Base-by-base conservation (phyloP, 2,797 vertebrate species). In the Crenichthys baileyi region DNA sequence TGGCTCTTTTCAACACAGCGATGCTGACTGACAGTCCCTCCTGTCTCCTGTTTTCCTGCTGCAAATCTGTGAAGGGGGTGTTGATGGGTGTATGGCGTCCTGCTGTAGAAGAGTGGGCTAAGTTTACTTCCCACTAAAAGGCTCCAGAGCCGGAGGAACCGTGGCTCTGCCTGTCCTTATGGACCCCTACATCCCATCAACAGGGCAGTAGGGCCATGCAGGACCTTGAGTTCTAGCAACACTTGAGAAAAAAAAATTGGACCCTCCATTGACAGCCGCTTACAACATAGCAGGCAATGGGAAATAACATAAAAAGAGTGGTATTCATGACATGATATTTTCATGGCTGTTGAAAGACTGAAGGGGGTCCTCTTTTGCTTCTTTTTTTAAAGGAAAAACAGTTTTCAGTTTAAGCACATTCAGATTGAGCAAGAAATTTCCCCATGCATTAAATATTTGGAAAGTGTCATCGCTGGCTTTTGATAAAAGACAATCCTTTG, bases 41-140 rank as follows among this genome's bases (percentile, higher is more conserved):
- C 87, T n/a, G 79, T 87, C 86, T 89, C 70, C 83, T 60, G 81
- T 82, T 91, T 89, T 81, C 73, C 85, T 90, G 67, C 78, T 24
- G 70, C 88, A 93, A 90, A 93, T 92, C 92, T 92, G 93, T 87
- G 93, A 94, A 94, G 93, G 90, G 92, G 91, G 90, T 84, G 91
- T 94, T 93, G 94, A 94, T 93, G 93, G 90, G 90, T 91, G 90
- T 83, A 79, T 61, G 72, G 85, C 56, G 70, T 86, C 85, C 92
- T 41, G 86, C 88, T 92, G 81, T 86, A 84, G 78, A 87, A 83
- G 90, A 91, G 89, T 89, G 82, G 85, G 81, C 80, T 79, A 81
- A 88, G 90, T 95, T 91, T 94, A 89, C 91, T 94, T 93, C 90
- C 90, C 94, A 93, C 91, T 90, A 91, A 78, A 68, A 84, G 82